phyloP scores from a whole-genome alignment of 1,140 invertebrate species.

The Lepidurus packardi region DNA sequence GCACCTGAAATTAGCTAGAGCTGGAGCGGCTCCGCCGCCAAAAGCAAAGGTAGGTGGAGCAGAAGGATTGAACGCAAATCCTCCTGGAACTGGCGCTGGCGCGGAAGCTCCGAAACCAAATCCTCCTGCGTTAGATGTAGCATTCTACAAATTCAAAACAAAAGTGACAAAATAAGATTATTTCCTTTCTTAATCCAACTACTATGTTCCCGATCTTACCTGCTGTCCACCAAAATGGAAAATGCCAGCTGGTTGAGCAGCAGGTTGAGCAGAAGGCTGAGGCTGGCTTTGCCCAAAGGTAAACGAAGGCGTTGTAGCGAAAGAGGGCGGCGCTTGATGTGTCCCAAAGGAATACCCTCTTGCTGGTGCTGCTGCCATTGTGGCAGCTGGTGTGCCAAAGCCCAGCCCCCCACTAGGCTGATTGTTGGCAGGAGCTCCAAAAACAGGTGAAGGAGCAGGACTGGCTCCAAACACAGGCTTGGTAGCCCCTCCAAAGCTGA shows the following conservation, averaged over 20 bases:
- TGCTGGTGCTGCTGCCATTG: not conserved
- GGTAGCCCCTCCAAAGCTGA: not conserved
- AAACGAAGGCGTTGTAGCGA: not conserved
- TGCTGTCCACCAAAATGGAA: conserved; percentile 12
- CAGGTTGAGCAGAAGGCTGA: not conserved
- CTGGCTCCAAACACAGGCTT: not conserved
- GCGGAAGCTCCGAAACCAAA: not conserved
- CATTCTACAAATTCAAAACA: not conserved
- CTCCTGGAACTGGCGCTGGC: not conserved
- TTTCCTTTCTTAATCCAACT: not conserved
- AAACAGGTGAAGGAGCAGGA: not conserved
- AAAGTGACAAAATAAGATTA: not conserved
- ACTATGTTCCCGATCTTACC: not conserved
- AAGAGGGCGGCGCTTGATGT: not conserved
- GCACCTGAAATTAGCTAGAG: not conserved
- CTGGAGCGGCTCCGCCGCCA: not conserved
- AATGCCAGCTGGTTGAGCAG: not conserved
- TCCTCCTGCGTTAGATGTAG: not conserved
- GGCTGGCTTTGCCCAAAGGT: not conserved
- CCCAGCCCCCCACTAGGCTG: not conserved
- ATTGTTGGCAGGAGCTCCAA: not conserved
- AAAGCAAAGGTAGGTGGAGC: not conserved
- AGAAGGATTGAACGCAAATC: not conserved
- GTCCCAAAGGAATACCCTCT: not conserved
- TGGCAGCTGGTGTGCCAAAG: not conserved